These are phyloP conservation scores for Naso thynnoides DNA, from an alignment of 2,797 vertebrate genomes.

Conservation along the genomic window DNA sequence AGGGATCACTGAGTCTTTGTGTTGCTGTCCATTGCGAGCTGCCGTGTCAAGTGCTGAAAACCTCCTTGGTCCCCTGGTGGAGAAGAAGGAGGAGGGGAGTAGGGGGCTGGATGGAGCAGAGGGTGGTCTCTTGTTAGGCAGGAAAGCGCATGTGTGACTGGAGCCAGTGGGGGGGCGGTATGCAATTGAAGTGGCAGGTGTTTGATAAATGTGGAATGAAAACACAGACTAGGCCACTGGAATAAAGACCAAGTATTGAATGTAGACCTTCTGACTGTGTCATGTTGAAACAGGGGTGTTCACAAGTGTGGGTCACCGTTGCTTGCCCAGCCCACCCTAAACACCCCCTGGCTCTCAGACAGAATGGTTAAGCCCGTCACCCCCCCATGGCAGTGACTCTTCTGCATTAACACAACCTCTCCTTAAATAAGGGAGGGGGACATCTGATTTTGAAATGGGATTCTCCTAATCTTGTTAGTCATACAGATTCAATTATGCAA, in stretches of 20 bases:
- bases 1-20: conserved; percentile 93
- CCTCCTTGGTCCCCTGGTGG: conserved; percentile 72
- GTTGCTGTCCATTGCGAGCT: conserved; percentile 90
- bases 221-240: conserved; percentile 65
- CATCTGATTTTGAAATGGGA: conserved; percentile 75
- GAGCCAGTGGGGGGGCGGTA: conserved; percentile 33
- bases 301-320: conserved; percentile 71
- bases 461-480: conserved; percentile 78
- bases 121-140: conserved; percentile 72
- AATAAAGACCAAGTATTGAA: conserved; percentile 79
- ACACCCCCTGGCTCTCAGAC: conserved; percentile 84
- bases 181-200: conserved; percentile 72
- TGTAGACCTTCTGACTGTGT: conserved; percentile 74
- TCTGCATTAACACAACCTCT: conserved; percentile 83
- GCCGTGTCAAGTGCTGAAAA: conserved; percentile 89
- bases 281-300: conserved; percentile 84
- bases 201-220: conserved; percentile 57
- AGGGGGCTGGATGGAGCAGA: conserved; percentile 58
- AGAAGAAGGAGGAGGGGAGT: conserved; percentile 39
- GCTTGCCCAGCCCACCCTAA: conserved; percentile 60
- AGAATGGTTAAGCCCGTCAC: conserved; percentile 89
- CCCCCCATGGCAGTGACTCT: conserved; percentile 77
- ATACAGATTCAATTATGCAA: conserved; percentile 71
- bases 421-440: conserved; percentile 64
- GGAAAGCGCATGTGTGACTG: conserved; percentile 68